Percentiles rank a stretch among this genome's conserved stretches.
Evolutionary conservation across 2,888 invertebrate species (phyloP).

Genomic region (Amphimallon solstitiale): DNA sequence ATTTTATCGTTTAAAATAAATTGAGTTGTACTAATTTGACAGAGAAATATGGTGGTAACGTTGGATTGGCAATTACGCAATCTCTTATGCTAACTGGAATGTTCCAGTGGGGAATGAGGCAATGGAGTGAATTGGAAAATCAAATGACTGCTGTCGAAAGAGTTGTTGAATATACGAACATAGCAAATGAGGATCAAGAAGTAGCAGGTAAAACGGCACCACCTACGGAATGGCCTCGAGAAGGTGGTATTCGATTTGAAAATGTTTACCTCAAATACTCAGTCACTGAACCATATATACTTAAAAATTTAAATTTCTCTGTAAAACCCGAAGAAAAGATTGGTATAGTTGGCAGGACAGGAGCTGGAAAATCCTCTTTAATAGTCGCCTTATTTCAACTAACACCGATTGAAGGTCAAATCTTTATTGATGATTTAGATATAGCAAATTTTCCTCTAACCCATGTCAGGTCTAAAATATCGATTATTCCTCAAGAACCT

Average conservation of each 20-base stretch:
- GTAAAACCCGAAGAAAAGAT: constrained; percentile 78
- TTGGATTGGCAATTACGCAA: constrained; percentile 59
- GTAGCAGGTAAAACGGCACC: constrained; percentile 67
- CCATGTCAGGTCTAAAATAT: constrained; percentile 78
- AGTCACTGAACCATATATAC: constrained; percentile 75
- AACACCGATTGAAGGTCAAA: constrained; percentile 79
- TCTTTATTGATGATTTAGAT: constrained; percentile 83
- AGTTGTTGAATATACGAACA: constrained; percentile 61
- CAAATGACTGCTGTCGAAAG: constrained; percentile 92
- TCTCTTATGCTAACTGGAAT: constrained; percentile 62
- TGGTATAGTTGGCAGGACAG: constrained; percentile 85
- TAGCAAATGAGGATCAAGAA: constrained; percentile 56
- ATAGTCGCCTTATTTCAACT: constrained; percentile 85
- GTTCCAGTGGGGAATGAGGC: constrained; percentile 86
- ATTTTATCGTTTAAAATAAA: too few species aligned
- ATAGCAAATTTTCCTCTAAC: constrained; percentile 77
- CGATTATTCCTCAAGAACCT: constrained; percentile 89
- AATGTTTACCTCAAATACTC: constrained; percentile 79
- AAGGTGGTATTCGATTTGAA: constrained; percentile 75
- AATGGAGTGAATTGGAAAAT: constrained; percentile 66
- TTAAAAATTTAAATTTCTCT: constrained; percentile 75
- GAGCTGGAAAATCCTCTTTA: constrained; percentile 84
- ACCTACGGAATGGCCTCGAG: constrained; percentile 76
- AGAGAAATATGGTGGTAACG: constrained; percentile 57
- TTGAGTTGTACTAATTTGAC: constrained; percentile 42